Evolutionary conservation across 2,113 vertebrate species (phyloP).

Genomic region (Leptodactylus fuscus): DNA sequence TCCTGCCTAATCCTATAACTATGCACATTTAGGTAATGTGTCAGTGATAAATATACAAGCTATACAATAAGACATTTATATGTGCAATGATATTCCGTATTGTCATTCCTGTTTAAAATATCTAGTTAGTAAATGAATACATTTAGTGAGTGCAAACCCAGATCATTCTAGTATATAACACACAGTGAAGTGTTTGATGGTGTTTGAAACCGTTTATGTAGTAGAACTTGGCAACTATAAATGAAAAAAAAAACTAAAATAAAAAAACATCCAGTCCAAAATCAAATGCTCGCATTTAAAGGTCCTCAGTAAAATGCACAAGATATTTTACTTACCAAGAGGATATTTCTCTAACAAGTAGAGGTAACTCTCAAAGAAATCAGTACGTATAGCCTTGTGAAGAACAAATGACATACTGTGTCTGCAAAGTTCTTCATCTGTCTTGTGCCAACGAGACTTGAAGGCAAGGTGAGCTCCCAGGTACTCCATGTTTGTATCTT

Average conservation of each 20-base stretch:
- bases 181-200: neutral
- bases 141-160: too few species aligned
- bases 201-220: too few species aligned
- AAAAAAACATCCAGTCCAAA: too few species aligned
- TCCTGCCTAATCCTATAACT: too few species aligned
- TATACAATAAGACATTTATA: neutral
- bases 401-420: constrained; percentile 94
- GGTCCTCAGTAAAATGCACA: neutral
- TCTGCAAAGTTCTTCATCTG: constrained; percentile 85
- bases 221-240: too few species aligned
- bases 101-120: too few species aligned
- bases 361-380: constrained; percentile 96
- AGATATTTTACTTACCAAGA: constrained; percentile 79
- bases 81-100: too few species aligned
- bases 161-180: too few species aligned
- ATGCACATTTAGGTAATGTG: too few species aligned
- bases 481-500: constrained; percentile 70
- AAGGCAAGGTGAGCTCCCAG: constrained; percentile 87
- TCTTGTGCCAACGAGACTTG: constrained; percentile 85
- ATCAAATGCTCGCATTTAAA: neutral
- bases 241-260: too few species aligned
- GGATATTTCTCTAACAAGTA: constrained; percentile 89
- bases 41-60: neutral
- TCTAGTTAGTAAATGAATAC: too few species aligned
- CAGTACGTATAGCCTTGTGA: constrained; percentile 83